Base-by-base conservation (phyloP, 37 sponge, comb jelly and placozoan species). In the Corticium candelabrum region DNA sequence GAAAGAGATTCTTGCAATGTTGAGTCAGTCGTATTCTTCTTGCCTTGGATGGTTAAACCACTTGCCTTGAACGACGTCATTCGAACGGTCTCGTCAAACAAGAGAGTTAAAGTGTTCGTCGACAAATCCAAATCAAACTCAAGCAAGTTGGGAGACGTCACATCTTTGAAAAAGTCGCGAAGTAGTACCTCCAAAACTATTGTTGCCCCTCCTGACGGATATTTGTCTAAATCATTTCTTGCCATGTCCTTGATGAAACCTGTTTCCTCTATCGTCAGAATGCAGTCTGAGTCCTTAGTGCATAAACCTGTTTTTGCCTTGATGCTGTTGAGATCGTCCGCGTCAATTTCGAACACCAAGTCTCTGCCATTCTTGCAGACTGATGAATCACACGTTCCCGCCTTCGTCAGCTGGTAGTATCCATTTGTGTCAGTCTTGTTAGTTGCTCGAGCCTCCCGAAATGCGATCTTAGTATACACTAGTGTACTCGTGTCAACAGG, bases 171-270 rank as follows among this genome's bases (percentile, higher is more conserved):
- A 43, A 80, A 94, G 11, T 62, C 37, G 7, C 69, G 75, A 68
- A 72, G 40, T 2, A 77, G n/a, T 36, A 84, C 78, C 41, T 94
- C 95, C 33, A 87, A 69, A 0, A 90, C 76, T 34, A 90, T 77
- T 2, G 37, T 69, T 36, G 43, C 33, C 15, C 37, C 77, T n/a
- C 82, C 84, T 30, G 85, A 72, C 11, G 88, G 80, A 80, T 83
- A 94, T 4, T 91, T 94, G 76, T 86, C 79, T 67, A 27, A 71
- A 11, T 3, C 37, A 32, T 68, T 77, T 3, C 87, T 90, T 57
- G 86, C 84, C 91, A 88, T 90, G 76, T 94, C 95, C 15, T 21
- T 41, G 21, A 90, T 40, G 56, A 90, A 86, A 0, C 15, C 36
- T 7, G 68, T 33, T 34, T 73, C 41, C n/a, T n/a, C n/a, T 37